Evolutionary conservation across 37 sponge, comb jelly and placozoan species (phyloP).

Genomic region (Sycon ciliatum): DNA sequence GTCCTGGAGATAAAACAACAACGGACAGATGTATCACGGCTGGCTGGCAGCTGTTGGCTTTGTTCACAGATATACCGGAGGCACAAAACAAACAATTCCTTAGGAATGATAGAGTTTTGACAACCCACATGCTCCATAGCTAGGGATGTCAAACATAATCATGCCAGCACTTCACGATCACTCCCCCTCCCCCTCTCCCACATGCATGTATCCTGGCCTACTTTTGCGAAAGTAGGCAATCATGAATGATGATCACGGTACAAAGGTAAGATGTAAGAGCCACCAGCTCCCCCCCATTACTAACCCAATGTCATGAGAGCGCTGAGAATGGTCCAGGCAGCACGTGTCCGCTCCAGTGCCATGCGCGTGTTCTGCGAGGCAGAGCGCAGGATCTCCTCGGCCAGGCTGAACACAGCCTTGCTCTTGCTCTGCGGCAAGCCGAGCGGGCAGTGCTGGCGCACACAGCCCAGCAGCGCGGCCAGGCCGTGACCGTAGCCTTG

Average conservation of each 20-base stretch:
- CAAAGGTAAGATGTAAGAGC: neutral
- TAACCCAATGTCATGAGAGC: constrained; percentile 79
- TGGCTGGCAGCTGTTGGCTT: too few relatives aligned
- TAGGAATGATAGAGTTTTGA: neutral
- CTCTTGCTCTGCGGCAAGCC: constrained; percentile 74
- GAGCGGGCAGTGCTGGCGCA: constrained; percentile 53
- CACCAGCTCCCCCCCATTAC: too few relatives aligned
- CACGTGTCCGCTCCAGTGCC: constrained; percentile 39
- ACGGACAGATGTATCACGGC: neutral
- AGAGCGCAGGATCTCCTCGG: constrained; percentile 41
- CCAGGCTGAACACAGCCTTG: constrained; percentile 60
- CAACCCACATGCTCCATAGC: too few relatives aligned
- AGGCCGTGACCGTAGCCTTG: constrained; percentile 64
- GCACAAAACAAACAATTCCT: neutral
- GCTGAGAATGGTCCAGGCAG: constrained; percentile 81
- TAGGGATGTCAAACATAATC: too few relatives aligned
- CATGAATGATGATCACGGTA: neutral
- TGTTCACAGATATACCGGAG: neutral
- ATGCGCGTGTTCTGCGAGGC: constrained; percentile 41
- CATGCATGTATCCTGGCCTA: too few relatives aligned
- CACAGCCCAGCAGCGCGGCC: constrained; percentile 78
- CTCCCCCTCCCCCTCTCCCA: too few relatives aligned
- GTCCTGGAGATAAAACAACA: constrained; percentile 36
- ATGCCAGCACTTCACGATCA: too few relatives aligned
- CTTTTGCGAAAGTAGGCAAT: too few relatives aligned